Evolutionary conservation across 2,888 invertebrate species (phyloP), one percentile per base, ranked within the genome.

Genomic region (Xanthorhoe designata): DNA sequence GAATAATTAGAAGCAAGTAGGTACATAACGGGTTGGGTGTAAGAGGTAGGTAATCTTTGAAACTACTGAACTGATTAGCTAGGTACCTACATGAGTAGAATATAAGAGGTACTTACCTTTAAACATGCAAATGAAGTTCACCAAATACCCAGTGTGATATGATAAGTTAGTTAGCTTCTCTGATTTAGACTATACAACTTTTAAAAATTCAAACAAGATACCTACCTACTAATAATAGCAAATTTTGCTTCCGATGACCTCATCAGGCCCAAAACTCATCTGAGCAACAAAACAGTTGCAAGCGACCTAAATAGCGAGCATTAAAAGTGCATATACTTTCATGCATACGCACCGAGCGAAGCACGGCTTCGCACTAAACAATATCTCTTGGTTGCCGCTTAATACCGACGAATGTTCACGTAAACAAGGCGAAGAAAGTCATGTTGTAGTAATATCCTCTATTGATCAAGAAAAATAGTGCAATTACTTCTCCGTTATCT

Each of bases 231-330:
- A 10, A 0, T 10, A 38, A 13, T 42, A 13, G 38, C 10, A 42
- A 42, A 42, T 4, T 13, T 42, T 17, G 47, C 15, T 15, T 47
- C 17, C 17, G 54, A 56, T 67, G 63, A 67, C 51, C 63, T 67
- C 63, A 56, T 55, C 55, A 55, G 56, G 56, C 38, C 38, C 45
- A 45, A 60, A 59, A 53, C 24, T 55, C 52, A 52, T 70, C 61
- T 80, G 42, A 74, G 71, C 73, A 83, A 84, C 86, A 85, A 84
- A 88, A 89, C 84, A 87, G 81, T 66, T 77, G 78, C 78, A 77
- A 77, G 68, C 86, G 91, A 90, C 91, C 90, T 85, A 88, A 85
- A 87, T 92, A 87, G 77, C 83, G 82, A 83, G 86, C 86, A 87
- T 81, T 85, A n/a, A n/a, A 80, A 79, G 79, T 86, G 86, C 87